Conservation (phyloP, 2,113 vertebrate genomes). For the Malurus melanocephalus region DNA sequence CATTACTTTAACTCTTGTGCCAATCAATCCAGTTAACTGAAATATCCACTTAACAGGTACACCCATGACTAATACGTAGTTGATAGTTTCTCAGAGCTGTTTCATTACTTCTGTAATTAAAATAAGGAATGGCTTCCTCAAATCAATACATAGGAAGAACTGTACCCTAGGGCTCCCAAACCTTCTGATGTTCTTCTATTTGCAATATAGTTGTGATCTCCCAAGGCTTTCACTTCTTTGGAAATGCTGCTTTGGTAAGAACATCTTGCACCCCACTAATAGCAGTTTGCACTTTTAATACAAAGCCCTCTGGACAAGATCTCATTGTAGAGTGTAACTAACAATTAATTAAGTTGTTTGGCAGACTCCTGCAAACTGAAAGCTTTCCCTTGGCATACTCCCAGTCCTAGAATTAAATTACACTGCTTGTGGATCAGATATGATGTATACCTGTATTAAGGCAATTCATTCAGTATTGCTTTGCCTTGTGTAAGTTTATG, state of each 20-base stretch:
- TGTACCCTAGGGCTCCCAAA: neutral
- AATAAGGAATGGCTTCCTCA: neutral
- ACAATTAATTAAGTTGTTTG: conserved; percentile 26
- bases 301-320: neutral
- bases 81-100: neutral
- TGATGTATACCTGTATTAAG: neutral
- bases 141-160: neutral
- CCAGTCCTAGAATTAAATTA: neutral
- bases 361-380: neutral
- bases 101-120: neutral
- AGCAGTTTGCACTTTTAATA: neutral
- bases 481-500: neutral
- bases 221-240: neutral
- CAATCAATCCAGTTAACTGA: neutral
- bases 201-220: neutral
- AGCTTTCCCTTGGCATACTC: neutral
- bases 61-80: neutral
- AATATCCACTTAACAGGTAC: neutral
- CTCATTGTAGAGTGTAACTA: neutral
- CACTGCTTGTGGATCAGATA: neutral
- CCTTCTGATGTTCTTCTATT: neutral
- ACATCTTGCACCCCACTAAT: neutral
- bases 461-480: neutral
- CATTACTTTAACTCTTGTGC: neutral
- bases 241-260: neutral